Evolutionary conservation across 2,888 invertebrate genomes (phyloP).

Genomic region (Oxyscelio sp.): DNA sequence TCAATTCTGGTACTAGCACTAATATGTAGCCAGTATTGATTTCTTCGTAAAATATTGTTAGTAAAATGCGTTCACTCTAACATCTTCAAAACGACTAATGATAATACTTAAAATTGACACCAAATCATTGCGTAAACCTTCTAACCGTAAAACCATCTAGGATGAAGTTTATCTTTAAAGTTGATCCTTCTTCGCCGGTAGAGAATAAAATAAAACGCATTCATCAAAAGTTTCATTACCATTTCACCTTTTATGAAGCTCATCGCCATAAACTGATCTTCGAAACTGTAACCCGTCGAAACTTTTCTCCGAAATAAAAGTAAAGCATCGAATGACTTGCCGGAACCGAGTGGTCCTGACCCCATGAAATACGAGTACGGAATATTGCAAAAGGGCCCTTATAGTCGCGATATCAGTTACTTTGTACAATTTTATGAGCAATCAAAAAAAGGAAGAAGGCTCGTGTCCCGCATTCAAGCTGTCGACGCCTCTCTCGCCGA

Average conservation of each 20-base stretch:
- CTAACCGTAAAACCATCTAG: too few species aligned
- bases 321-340: constrained; percentile 10
- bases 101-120: too few species aligned
- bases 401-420: constrained; percentile 66
- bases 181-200: too few species aligned
- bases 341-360: constrained; percentile 48
- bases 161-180: too few species aligned
- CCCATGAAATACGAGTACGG: constrained; percentile 58
- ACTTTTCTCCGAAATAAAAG: constrained; percentile 17
- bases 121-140: too few species aligned
- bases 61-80: too few species aligned
- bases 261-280: neutral
- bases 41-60: too few species aligned
- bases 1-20: too few species aligned
- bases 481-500: constrained; percentile 76
- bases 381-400: constrained; percentile 35
- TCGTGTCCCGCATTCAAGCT: constrained; percentile 70
- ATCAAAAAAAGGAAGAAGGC: constrained; percentile 70
- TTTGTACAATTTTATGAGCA: constrained; percentile 70
- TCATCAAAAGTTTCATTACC: neutral
- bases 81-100: too few species aligned
- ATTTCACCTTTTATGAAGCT: neutral
- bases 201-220: neutral
- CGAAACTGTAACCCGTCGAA: neutral
- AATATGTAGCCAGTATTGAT: too few species aligned